phyloP scores from a whole-genome alignment of 2,113 vertebrate species.

The Sphaerodactylus townsendi region DNA sequence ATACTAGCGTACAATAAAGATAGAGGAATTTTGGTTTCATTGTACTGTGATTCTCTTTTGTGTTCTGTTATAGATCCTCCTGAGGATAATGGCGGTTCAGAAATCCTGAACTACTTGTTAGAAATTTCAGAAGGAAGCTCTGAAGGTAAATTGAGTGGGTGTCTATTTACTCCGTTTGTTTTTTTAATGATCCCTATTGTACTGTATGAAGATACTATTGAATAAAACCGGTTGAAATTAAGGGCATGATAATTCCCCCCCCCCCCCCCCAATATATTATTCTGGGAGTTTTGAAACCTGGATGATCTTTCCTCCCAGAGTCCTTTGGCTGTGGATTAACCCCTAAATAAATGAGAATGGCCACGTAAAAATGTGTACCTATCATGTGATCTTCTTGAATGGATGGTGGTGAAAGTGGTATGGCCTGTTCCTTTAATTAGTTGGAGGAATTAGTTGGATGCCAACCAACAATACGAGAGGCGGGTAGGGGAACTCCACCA shows the following conservation, averaged over 20 bases:
- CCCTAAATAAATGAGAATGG: not conserved
- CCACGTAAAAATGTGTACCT: not conserved
- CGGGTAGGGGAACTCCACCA: no score
- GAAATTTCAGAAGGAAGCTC: constrained; percentile 91
- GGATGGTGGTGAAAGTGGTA: no score
- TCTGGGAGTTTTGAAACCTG: not conserved
- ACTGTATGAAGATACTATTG: not conserved
- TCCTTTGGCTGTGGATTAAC: not conserved
- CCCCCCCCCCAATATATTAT: not conserved
- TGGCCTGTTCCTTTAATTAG: no score
- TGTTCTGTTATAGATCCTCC: constrained; percentile 84
- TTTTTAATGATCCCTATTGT: not conserved
- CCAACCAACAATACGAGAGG: no score
- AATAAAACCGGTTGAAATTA: not conserved
- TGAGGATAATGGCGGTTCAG: constrained; percentile 92
- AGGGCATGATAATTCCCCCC: not conserved
- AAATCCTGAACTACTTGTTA: constrained; percentile 90
- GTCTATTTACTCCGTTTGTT: no score
- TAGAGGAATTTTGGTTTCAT: no score
- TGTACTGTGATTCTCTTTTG: not conserved
- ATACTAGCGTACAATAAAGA: not conserved
- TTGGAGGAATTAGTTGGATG: no score
- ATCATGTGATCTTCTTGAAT: not conserved
- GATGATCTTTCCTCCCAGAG: not conserved
- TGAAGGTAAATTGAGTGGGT: constrained; percentile 79